Conservation (phyloP, 2,888 invertebrate genomes). For the Nemapogon koenigi region DNA sequence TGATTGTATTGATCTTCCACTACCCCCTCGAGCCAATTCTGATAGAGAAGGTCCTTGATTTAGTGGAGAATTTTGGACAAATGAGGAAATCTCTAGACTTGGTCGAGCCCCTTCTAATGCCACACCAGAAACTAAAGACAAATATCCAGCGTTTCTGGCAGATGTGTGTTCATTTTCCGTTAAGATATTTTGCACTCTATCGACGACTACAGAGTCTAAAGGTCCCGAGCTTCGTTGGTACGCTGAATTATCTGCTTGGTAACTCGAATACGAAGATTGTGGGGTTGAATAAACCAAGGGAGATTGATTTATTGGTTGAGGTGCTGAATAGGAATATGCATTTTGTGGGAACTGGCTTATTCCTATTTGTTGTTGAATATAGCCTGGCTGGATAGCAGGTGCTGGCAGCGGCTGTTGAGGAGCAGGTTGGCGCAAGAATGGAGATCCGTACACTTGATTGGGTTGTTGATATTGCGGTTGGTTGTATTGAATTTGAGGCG, state of each 20-base stretch:
- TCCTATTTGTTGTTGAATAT: not conserved
- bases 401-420: not conserved
- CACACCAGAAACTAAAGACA: slow-evolving; percentile 47
- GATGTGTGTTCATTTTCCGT: slow-evolving; percentile 44
- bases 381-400: slow-evolving; percentile 1
- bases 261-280: slow-evolving; percentile 31
- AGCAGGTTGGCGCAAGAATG: not conserved
- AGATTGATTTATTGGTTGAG: slow-evolving; percentile 12
- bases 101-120: slow-evolving; percentile 44
- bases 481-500: not conserved
- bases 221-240: slow-evolving; percentile 27
- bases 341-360: slow-evolving; percentile 9
- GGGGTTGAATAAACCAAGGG: slow-evolving; percentile 19
- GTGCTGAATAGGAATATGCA: slow-evolving; percentile 10
- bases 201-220: slow-evolving; percentile 40
- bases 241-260: slow-evolving; percentile 45
- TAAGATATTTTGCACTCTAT: slow-evolving; percentile 42
- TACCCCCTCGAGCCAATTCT: slow-evolving; percentile 3
- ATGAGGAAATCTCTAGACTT: slow-evolving; percentile 49
- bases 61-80: slow-evolving; percentile 39
- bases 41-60: slow-evolving; percentile 1
- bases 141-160: slow-evolving; percentile 43
- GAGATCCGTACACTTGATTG: slow-evolving; percentile 3
- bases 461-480: slow-evolving; percentile 2
- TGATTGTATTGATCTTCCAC: slow-evolving; percentile 12